These are phyloP conservation scores for Pandion haliaetus DNA, from an alignment of 2,113 vertebrate genomes.

Conservation along the genomic window DNA sequence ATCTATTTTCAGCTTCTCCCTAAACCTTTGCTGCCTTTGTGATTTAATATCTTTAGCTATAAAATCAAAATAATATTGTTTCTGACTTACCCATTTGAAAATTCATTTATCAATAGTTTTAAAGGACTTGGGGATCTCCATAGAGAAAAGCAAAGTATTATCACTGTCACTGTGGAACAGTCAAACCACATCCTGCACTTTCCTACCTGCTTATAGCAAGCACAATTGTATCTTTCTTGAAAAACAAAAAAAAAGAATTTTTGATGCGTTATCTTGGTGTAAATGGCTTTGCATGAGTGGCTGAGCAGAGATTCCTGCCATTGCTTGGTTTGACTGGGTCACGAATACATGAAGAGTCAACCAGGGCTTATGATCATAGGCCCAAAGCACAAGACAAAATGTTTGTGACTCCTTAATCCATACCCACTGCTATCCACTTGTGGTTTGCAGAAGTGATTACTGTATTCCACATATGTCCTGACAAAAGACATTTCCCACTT, in stretches of 20 bases:
- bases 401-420: background rate
- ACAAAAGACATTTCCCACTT: background rate
- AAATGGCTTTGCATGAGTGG: background rate
- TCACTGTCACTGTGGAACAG: background rate
- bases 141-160: background rate
- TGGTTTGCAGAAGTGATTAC: background rate
- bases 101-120: background rate
- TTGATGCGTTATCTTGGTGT: background rate
- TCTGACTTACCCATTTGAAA: background rate
- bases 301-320: background rate
- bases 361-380: background rate
- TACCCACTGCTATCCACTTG: fast-evolving
- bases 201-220: background rate
- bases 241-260: too few relatives aligned
- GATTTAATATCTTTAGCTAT: background rate
- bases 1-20: background rate
- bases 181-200: background rate
- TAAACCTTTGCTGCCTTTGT: background rate
- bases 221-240: background rate
- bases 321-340: background rate
- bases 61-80: background rate
- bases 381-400: background rate
- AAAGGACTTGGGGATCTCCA: background rate
- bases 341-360: background rate
- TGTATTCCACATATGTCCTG: fast-evolving